A percentile compares a stretch with the other conserved stretches of the same genome.
Conservation (phyloP, 2,888 invertebrate genomes). For the Drosophila macrospina region DNA sequence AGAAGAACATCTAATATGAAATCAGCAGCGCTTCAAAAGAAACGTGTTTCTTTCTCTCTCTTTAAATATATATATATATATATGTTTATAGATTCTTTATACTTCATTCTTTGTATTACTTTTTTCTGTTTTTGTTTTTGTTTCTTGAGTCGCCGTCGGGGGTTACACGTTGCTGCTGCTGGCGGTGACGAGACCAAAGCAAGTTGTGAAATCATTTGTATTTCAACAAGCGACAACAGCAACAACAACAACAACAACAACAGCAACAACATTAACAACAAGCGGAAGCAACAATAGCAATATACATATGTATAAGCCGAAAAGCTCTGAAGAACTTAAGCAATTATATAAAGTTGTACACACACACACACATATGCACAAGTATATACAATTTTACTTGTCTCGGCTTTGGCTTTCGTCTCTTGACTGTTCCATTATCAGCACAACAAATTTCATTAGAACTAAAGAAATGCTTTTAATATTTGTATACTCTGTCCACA, state of each 20-base stretch:
- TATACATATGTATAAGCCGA: constrained; percentile 34
- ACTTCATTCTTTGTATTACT: background rate
- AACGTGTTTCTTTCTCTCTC: constrained; percentile 1
- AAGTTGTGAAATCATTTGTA: constrained; percentile 80
- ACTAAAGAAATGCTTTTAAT: constrained; percentile 42
- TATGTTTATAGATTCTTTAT: background rate
- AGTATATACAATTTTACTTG: constrained; percentile 4
- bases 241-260: constrained; percentile 53
- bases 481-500: background rate
- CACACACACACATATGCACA: background rate
- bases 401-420: constrained; percentile 6
- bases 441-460: constrained; percentile 53
- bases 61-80: no score
- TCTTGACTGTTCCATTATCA: constrained; percentile 64
- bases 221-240: constrained; percentile 68
- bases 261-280: constrained; percentile 41
- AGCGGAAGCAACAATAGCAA: constrained; percentile 36
- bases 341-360: constrained; percentile 15
- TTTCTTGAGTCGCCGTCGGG: constrained; percentile 2
- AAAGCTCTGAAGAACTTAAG: constrained; percentile 31
- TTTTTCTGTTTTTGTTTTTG: constrained; percentile 27
- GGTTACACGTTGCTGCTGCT: constrained; percentile 24
- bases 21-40: constrained; percentile 54
- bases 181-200: constrained; percentile 51
- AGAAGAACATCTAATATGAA: constrained; percentile 69